phyloP scores from a whole-genome alignment of 2,797 vertebrate genomes.

The Hipposideros larvatus region DNA sequence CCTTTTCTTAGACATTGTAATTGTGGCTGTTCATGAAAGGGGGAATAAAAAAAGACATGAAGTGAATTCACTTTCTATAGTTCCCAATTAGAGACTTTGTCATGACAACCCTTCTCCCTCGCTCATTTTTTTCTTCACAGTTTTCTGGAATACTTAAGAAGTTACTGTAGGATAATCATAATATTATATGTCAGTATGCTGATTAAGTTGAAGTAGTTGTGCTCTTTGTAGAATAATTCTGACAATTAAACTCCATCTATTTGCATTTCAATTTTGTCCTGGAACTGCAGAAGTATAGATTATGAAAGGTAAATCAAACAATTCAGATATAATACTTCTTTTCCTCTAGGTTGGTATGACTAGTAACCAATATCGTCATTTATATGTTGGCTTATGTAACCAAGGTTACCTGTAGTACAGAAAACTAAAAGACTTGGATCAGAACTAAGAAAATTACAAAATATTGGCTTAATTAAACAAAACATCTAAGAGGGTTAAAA shows the following conservation, averaged over 20 bases:
- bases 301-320: constrained; percentile 29
- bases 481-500: neutral
- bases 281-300: constrained; percentile 29
- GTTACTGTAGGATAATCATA: constrained; percentile 17
- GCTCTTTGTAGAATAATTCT: constrained; percentile 49
- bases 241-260: constrained; percentile 41
- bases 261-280: constrained; percentile 50
- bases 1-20: constrained; percentile 10
- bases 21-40: constrained; percentile 13
- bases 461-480: constrained; percentile 8
- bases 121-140: neutral
- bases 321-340: neutral
- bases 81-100: constrained; percentile 60
- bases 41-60: neutral
- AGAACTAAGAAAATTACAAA: neutral
- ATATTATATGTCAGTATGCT: constrained; percentile 42
- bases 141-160: constrained; percentile 57
- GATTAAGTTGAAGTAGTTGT: constrained; percentile 51
- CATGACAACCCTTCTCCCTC: constrained; percentile 11
- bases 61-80: neutral
- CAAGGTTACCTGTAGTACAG: constrained; percentile 4
- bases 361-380: neutral
- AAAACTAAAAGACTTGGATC: constrained; percentile 15
- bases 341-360: constrained; percentile 7
- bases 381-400: constrained; percentile 35